Conservation (phyloP, 2,888 invertebrate genomes). For the Arenicola marina region DNA sequence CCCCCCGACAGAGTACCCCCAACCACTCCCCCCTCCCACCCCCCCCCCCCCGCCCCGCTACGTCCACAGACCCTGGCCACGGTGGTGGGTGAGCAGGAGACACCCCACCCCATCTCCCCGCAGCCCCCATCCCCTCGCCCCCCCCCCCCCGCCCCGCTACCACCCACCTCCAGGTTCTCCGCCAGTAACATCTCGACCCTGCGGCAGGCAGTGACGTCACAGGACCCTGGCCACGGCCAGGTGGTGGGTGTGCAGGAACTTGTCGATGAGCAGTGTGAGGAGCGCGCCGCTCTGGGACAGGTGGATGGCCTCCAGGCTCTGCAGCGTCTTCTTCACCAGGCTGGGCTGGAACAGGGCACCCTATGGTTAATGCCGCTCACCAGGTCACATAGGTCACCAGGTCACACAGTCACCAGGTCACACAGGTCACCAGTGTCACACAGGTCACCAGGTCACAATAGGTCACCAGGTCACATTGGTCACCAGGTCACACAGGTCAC, state of each 20-base stretch:
- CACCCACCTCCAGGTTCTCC: slow-evolving; percentile 60
- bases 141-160: too few species aligned
- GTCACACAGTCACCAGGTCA: too few species aligned
- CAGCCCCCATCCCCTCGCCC: too few species aligned
- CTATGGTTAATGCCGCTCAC: too few species aligned
- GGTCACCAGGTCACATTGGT: background rate
- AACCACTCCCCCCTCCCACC: too few species aligned
- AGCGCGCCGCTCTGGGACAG: slow-evolving; percentile 75
- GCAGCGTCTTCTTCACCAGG: slow-evolving; percentile 72
- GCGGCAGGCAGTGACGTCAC: slow-evolving; percentile 73
- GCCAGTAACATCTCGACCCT: slow-evolving; percentile 74
- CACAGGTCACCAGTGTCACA: too few species aligned
- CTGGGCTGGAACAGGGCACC: slow-evolving; percentile 67
- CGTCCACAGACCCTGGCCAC: too few species aligned
- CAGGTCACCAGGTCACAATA: too few species aligned
- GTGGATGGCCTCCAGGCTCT: slow-evolving; percentile 70
- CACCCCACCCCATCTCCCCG: background rate
- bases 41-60: too few species aligned
- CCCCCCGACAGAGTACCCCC: too few species aligned
- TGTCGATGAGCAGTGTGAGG: slow-evolving; percentile 68
- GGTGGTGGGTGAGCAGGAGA: background rate
- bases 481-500: too few species aligned
- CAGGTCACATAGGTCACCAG: too few species aligned
- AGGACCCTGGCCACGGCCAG: slow-evolving; percentile 71
- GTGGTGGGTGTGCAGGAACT: slow-evolving; percentile 72